Base-by-base conservation (phyloP, 1,140 invertebrate genomes). In the Trypoxylus dichotomus region DNA sequence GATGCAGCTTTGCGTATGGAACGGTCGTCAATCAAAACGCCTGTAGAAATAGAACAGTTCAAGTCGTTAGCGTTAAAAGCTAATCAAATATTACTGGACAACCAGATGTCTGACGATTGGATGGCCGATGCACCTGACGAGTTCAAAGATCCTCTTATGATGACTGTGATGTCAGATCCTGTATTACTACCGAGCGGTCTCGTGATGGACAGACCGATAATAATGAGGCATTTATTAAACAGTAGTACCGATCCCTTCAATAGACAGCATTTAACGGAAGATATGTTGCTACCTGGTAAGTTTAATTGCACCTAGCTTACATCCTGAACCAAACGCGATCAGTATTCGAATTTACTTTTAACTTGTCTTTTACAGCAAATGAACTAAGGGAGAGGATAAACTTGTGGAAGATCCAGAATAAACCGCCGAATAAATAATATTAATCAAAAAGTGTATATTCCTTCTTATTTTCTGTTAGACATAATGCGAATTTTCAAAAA, bases 221-320 rank as follows among this genome's bases (percentile, higher is more conserved):
- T 99, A 74, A 91, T 96, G 80, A 90, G 95, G 76, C 97, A 99
- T 89, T 91, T 99, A 83, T 90, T 99, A 71, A 98, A 98, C 86
- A 98, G 96, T 81, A 94, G 93, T 80, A 98, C 96, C 0, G 97
- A 99, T 91, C 98, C 98, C 2, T 99, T 99, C 87, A 99, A 97
- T 86, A 89, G 98, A 60, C 96, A 98, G 86, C 94, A 94, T 6
- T 90, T 99, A 7, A 95, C 92, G 58, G 95, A 96, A 88, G 94
- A 96, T 79, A 94, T 96, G 91, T 89, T 98, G 24, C 87, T 89
- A 71, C 92, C 93, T 85, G 92, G 94, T 95, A 86, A 87, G 83
- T 81, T 27, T 43, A 54, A 54, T 54, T 54, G 15, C 19, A 54
- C 0, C 7, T 37, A 37, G 5, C 1, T 37, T 37, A 5, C 32